phyloP scores from a whole-genome alignment of 2,113 vertebrate species.

The Balaeniceps rex region DNA sequence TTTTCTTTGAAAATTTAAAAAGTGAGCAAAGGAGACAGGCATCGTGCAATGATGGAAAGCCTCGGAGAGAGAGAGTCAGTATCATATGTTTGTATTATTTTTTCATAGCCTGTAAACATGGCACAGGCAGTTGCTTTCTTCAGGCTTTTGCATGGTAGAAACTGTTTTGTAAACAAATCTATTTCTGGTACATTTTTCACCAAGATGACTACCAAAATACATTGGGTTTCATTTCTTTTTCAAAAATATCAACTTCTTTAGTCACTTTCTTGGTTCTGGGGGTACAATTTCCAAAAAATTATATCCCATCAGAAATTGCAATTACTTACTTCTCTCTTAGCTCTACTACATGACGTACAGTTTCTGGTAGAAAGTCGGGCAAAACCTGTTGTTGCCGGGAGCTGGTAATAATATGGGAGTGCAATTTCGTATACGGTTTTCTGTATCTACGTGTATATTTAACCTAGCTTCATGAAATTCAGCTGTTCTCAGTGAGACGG shows the following conservation, averaged over 20 bases:
- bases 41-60: background rate
- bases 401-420: background rate
- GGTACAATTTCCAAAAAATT: background rate
- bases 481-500: background rate
- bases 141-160: background rate
- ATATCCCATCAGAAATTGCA: background rate
- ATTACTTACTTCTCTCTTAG: background rate
- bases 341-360: background rate
- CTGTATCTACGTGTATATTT: background rate
- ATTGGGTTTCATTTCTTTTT: background rate
- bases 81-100: background rate
- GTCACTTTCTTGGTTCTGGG: background rate
- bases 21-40: background rate
- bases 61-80: background rate
- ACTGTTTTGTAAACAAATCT: conserved; percentile 9
- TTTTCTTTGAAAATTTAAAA: background rate
- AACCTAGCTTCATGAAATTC: background rate
- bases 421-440: background rate
- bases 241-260: background rate
- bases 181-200: background rate
- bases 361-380: background rate
- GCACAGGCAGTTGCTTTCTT: background rate
- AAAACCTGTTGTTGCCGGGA: background rate
- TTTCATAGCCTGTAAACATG: background rate
- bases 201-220: background rate